phyloP scores from a whole-genome alignment of 2,797 vertebrate genomes.

The Lycodopsis pacificus region DNA sequence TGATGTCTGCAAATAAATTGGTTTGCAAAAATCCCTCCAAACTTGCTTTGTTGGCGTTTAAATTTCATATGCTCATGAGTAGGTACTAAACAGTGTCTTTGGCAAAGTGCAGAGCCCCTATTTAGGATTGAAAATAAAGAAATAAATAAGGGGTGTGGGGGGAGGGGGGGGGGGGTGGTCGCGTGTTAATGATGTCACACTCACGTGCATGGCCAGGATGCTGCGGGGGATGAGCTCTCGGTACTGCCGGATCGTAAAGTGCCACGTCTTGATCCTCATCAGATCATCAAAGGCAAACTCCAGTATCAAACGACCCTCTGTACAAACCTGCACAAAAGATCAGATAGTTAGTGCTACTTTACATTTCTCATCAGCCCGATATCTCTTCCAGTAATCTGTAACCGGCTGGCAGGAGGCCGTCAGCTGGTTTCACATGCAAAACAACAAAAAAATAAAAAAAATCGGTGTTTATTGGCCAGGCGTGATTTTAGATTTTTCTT shows the following conservation, averaged over 20 bases:
- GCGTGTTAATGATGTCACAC: conserved; percentile 76
- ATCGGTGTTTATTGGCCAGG: conserved; percentile 55
- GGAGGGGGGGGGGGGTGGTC: conserved; percentile 6
- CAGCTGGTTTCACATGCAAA: conserved; percentile 36
- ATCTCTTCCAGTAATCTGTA: conserved; percentile 22
- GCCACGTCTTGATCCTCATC: conserved; percentile 99
- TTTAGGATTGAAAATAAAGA: conserved; percentile 33
- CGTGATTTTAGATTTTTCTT: conserved; percentile 45
- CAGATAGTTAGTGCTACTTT: conserved; percentile 47
- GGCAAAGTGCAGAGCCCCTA: conserved; percentile 39
- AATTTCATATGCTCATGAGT: conserved; percentile 64
- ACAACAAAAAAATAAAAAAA: conserved; percentile 6
- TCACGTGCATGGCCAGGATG: conserved; percentile 99
- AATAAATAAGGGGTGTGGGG: neutral
- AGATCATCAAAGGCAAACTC: conserved; percentile 99
- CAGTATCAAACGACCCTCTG: conserved; percentile 98
- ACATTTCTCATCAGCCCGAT: conserved; percentile 25
- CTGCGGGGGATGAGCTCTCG: conserved; percentile 97
- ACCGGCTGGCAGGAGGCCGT: conserved; percentile 33
- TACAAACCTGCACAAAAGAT: conserved; percentile 90
- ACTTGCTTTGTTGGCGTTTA: conserved; percentile 77
- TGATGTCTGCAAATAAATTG: conserved; percentile 82
- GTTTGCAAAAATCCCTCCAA: conserved; percentile 75
- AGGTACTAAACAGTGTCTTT: conserved; percentile 51
- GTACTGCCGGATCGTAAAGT: conserved; percentile 99